phyloP scores from a whole-genome alignment of 2,113 vertebrate genomes.

The Hepsetus odoe region DNA sequence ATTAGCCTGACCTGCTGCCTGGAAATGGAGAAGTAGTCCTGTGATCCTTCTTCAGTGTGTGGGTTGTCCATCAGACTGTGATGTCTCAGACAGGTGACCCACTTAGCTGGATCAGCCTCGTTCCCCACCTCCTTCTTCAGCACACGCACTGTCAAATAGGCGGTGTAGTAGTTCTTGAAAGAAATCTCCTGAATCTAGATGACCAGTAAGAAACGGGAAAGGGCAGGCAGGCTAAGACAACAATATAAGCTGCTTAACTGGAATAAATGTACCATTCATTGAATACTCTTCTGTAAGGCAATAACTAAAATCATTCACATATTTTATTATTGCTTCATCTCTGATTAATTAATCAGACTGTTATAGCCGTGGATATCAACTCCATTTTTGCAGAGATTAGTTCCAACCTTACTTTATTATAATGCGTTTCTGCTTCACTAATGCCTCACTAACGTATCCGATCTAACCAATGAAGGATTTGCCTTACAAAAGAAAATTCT shows the following conservation, averaged over 20 bases:
- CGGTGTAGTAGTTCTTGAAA: conserved; percentile 94
- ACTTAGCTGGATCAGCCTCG: conserved; percentile 66
- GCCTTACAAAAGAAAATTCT: too few relatives aligned
- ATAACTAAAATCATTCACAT: too few relatives aligned
- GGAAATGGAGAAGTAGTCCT: conserved; percentile 85
- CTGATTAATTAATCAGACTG: too few relatives aligned
- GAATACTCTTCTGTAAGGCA: background rate
- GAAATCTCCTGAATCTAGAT: conserved; percentile 83
- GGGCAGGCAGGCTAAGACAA: background rate
- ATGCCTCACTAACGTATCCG: too few relatives aligned
- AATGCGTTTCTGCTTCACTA: too few relatives aligned
- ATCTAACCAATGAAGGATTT: too few relatives aligned
- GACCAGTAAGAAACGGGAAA: background rate
- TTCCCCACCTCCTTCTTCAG: conserved; percentile 65
- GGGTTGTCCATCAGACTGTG: conserved; percentile 86
- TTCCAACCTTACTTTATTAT: too few relatives aligned
- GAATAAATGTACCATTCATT: background rate
- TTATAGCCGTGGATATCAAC: too few relatives aligned
- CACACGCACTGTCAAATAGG: conserved; percentile 84
- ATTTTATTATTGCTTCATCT: too few relatives aligned
- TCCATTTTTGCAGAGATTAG: too few relatives aligned
- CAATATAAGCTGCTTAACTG: background rate
- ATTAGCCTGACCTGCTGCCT: conserved; percentile 80
- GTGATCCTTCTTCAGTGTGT: conserved; percentile 87
- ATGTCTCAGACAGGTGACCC: conserved; percentile 85